A percentile compares a stretch with the other conserved stretches of the same genome.
These are phyloP conservation scores for Callyntrura sp. DNA, from an alignment of 2,888 invertebrate species.

Conservation along the genomic window DNA sequence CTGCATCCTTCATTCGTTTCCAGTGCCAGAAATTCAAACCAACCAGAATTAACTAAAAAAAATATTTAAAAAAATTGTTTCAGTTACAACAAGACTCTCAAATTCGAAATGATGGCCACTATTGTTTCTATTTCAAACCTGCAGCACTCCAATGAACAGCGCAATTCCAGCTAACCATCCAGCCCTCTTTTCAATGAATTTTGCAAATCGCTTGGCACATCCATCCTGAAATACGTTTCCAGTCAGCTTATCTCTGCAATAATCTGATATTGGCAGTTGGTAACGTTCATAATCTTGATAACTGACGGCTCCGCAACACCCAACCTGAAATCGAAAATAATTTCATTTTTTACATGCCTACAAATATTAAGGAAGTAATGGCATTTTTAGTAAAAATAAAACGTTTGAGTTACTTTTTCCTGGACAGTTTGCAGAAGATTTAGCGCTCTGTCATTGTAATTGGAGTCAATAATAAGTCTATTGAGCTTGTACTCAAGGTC, in stretches of 20 bases:
- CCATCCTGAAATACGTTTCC: constrained; percentile 96
- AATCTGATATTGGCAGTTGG: constrained; percentile 92
- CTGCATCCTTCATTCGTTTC: constrained; percentile 63
- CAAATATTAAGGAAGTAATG: no score
- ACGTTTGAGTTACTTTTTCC: constrained; percentile 94
- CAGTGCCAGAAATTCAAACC: constrained; percentile 76
- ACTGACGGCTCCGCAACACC: constrained; percentile 96
- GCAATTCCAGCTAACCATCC: constrained; percentile 94
- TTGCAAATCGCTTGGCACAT: constrained; percentile 95
- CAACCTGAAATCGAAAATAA: constrained; percentile 87
- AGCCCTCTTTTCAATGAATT: constrained; percentile 94
- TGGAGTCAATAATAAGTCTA: constrained; percentile 90
- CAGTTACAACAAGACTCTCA: no score
- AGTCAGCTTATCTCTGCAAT: constrained; percentile 94
- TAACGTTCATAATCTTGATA: constrained; percentile 92
- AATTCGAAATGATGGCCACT: no score
- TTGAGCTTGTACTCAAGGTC: constrained; percentile 90
- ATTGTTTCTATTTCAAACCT: constrained; percentile 87
- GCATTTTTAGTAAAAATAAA: neutral
- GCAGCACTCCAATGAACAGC: constrained; percentile 91
- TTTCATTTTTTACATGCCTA: no score
- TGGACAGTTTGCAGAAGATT: constrained; percentile 92
- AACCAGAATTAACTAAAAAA: constrained; percentile 72
- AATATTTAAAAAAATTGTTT: neutral
- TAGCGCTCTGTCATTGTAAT: constrained; percentile 89